phyloP scores from a whole-genome alignment of 2,797 vertebrate genomes.

The Huso huso region DNA sequence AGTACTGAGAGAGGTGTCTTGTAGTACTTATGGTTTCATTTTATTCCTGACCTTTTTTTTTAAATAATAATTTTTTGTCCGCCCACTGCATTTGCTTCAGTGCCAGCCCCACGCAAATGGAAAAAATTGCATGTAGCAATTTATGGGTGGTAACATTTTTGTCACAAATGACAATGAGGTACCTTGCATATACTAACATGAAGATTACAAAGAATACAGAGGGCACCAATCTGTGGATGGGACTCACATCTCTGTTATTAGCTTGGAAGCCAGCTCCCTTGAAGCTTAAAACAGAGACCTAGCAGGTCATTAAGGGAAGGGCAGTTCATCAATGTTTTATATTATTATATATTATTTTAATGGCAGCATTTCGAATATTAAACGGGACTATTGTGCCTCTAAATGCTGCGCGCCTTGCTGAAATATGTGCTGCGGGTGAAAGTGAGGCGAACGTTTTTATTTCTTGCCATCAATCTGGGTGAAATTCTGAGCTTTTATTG shows the following conservation, averaged over 20 bases:
- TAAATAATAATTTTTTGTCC: no score
- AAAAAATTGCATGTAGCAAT: no score
- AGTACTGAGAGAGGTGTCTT: no score
- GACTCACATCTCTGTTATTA: background rate
- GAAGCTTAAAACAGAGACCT: slow-evolving; percentile 8
- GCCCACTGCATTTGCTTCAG: no score
- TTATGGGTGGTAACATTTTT: no score
- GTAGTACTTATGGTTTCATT: no score
- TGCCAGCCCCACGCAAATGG: no score
- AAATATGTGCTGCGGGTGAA: slow-evolving; percentile 46
- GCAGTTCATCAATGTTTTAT: slow-evolving; percentile 27
- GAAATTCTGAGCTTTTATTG: slow-evolving; percentile 34
- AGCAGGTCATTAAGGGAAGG: slow-evolving; percentile 21
- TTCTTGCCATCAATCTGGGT: slow-evolving; percentile 37
- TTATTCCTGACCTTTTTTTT: no score
- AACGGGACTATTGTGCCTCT: slow-evolving; percentile 34
- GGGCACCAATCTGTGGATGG: background rate
- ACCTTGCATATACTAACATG: no score
- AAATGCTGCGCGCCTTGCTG: slow-evolving; percentile 38
- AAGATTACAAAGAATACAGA: no score
- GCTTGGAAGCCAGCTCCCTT: background rate
- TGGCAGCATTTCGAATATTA: slow-evolving; percentile 40
- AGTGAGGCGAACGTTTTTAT: slow-evolving; percentile 48
- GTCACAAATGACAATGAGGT: no score
- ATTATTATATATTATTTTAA: slow-evolving; percentile 50